phyloP scores from a whole-genome alignment of 2,888 invertebrate species.

The Hypena proboscidalis region DNA sequence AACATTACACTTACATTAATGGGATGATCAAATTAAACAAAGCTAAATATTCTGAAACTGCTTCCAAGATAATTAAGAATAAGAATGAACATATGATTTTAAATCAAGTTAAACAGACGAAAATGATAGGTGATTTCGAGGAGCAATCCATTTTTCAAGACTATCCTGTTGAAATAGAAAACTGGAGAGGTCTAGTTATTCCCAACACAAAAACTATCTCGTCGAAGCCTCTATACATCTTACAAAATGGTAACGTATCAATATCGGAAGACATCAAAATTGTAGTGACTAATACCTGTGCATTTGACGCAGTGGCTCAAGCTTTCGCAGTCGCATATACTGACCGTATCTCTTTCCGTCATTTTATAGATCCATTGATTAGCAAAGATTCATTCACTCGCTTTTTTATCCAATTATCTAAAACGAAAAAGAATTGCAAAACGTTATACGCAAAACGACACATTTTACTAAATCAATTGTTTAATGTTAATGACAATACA shows the following conservation, averaged over 20 bases:
- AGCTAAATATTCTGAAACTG: slow-evolving; percentile 9
- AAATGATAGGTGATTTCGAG: slow-evolving; percentile 7
- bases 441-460: slow-evolving; percentile 11
- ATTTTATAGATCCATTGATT: slow-evolving; percentile 12
- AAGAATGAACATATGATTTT: slow-evolving; percentile 3
- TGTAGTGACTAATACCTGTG: slow-evolving; percentile 15
- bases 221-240: slow-evolving; percentile 12
- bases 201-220: slow-evolving; percentile 8
- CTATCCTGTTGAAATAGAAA: slow-evolving; percentile 15
- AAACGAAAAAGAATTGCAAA: slow-evolving; percentile 10
- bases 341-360: slow-evolving; percentile 5
- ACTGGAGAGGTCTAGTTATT: slow-evolving; percentile 13
- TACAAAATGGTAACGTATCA: slow-evolving; percentile 15
- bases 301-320: slow-evolving; percentile 15
- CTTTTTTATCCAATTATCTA: slow-evolving; percentile 12
- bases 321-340: slow-evolving; percentile 15
- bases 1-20: slow-evolving; percentile 20
- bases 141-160: slow-evolving; percentile 9
- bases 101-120: slow-evolving; percentile 6
- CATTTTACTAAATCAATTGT: slow-evolving; percentile 8
- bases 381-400: slow-evolving; percentile 11
- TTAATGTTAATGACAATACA: slow-evolving; percentile 9
- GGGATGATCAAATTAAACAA: slow-evolving; percentile 16
- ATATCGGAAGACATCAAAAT: slow-evolving; percentile 9
- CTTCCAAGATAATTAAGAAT: slow-evolving; percentile 6